Evolutionary conservation across 2,888 invertebrate genomes (phyloP), one percentile per base, ranked within the genome.

Genomic region (Eilema griseolum): DNA sequence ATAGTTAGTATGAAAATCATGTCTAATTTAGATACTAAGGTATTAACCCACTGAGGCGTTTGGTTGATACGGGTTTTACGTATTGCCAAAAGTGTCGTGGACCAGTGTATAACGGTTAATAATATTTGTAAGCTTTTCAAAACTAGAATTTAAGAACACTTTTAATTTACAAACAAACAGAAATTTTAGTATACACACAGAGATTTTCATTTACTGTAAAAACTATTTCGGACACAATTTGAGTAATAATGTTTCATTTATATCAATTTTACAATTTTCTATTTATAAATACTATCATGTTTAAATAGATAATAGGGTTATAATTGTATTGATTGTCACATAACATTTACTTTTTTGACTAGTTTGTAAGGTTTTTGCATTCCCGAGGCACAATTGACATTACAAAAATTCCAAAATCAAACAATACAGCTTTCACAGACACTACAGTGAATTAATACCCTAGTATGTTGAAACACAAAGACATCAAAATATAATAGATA

Each of bases 11-110:
- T 41, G 37, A 62, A 24, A 52, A 52, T 23, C 65, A 56, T 24
- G 12, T n/a, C n/a, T 61, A 61, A 61, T 61, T 61, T 61, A 61
- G 52, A n/a, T 33, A 12, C n/a, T 61, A 28, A 61, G 61, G 20
- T 31, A 10, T 20, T 16, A 33, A 28, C 33, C 31, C 61, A 61
- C 20, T 61, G 31, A n/a, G 4, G 57, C 7, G 57, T 3, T 3
- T n/a, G 23, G 23, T 12, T 57, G 3, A 24, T 1, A 10, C 11
- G 0, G 3, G n/a, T 24, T 23, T 23, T 56, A 24, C n/a, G 10
- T 37, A 37, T 14, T 24, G 24, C 57, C 23, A 11, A 57, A 11
- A 5, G 20, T 46, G 41, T 41, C 28, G 5, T 28, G 31, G 31
- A 33, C 4, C 31, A 33, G 8, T 8, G 8, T 33, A 33, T 33